phyloP scores from a whole-genome alignment of 2,888 invertebrate species.

The Drosophila incognita region DNA sequence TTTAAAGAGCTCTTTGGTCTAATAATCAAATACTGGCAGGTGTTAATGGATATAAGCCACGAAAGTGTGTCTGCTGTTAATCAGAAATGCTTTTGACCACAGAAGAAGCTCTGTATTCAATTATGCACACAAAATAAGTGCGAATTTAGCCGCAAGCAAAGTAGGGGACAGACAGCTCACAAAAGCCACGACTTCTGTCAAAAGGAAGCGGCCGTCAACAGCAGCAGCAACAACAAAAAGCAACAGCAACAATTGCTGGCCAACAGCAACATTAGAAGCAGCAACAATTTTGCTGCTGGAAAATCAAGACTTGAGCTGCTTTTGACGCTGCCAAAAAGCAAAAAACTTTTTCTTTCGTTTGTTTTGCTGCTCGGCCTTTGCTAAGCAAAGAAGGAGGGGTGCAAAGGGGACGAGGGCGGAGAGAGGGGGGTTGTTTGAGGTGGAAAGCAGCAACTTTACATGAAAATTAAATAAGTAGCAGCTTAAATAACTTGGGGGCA shows the following conservation, averaged over 20 bases:
- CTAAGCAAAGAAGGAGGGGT: background rate
- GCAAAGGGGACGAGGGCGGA: background rate
- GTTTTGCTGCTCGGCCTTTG: background rate
- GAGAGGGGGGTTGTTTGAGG: constrained; percentile 5
- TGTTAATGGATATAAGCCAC: constrained; percentile 20
- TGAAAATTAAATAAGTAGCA: constrained; percentile 81
- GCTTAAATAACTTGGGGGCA: constrained; percentile 71
- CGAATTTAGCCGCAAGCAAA: constrained; percentile 18
- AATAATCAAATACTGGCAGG: background rate
- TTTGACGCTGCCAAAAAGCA: constrained; percentile 10
- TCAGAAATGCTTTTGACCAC: background rate
- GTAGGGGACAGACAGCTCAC: constrained; percentile 17
- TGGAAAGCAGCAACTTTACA: constrained; percentile 56
- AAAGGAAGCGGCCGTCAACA: constrained; percentile 52
- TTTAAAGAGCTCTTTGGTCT: too few species aligned
- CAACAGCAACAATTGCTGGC: constrained; percentile 25
- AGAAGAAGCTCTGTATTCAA: constrained; percentile 36
- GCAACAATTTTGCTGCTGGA: constrained; percentile 24
- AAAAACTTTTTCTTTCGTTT: constrained; percentile 23
- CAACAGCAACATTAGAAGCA: constrained; percentile 26
- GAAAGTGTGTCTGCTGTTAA: background rate
- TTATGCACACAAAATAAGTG: constrained; percentile 47
- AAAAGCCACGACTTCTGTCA: constrained; percentile 60
- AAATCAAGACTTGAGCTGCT: constrained; percentile 33
- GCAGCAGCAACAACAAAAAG: constrained; percentile 21